These are phyloP conservation scores for Plumapathes pennacea DNA, from an alignment of 92 coral and sea anemone species.

Conservation along the genomic window DNA sequence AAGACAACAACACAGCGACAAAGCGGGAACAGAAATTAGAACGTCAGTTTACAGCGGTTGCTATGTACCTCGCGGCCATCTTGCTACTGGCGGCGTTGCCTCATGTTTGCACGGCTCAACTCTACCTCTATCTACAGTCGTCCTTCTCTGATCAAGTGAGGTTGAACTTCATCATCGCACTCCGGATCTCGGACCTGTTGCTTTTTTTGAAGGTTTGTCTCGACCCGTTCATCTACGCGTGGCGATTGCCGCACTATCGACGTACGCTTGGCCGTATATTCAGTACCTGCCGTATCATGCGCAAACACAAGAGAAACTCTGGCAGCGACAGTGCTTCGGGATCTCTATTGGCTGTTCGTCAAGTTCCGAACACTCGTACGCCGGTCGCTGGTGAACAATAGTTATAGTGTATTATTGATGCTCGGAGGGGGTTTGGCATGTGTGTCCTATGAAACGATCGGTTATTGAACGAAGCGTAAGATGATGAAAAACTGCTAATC, in stretches of 20 bases:
- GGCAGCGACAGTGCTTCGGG: too few relatives aligned
- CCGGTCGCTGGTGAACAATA: too few relatives aligned
- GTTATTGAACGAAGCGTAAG: too few relatives aligned
- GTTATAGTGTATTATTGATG: too few relatives aligned
- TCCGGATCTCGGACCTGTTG: conserved; percentile 64
- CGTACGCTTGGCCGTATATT: too few relatives aligned
- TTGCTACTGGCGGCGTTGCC: conserved; percentile 64
- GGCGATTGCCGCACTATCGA: conserved; percentile 80
- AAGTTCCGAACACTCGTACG: too few relatives aligned
- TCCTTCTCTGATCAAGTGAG: conserved; percentile 17
- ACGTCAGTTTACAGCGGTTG: conserved; percentile 72
- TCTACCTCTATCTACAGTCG: conserved; percentile 43
- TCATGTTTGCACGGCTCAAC: conserved; percentile 60
- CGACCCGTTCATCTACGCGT: conserved; percentile 79
- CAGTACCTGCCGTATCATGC: too few relatives aligned
- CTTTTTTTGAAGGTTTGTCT: conserved; percentile 67
- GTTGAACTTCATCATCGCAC: conserved; percentile 37
- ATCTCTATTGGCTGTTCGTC: too few relatives aligned
- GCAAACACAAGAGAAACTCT: too few relatives aligned
- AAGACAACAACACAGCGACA: conserved; percentile 5
- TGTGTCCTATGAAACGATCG: too few relatives aligned
- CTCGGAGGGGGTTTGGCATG: too few relatives aligned
- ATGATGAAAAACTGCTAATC: too few relatives aligned
- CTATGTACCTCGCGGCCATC: conserved; percentile 67
- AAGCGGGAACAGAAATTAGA: conserved; percentile 17